Evolutionary conservation across 2,113 vertebrate genomes (phyloP), one percentile per base, ranked within the genome.

Genomic region (Setophaga kirtlandii): DNA sequence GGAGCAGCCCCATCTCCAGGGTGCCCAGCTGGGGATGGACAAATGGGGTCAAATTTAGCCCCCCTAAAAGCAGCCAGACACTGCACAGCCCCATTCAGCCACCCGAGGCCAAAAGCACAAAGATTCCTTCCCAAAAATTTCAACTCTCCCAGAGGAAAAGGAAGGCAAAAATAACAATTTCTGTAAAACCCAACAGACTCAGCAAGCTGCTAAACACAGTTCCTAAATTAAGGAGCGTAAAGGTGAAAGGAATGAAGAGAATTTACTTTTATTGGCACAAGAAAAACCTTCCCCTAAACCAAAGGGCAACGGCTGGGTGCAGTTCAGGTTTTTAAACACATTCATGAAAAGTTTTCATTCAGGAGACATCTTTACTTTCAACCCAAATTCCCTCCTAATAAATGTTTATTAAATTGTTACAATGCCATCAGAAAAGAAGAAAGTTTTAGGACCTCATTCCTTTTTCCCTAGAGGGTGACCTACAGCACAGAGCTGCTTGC

Each of bases 221-320:
- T 67, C 23, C 23, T 25, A 42, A 59, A 33, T 10, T 27, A 42
- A 76, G 20, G 33, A 27, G 15, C 0, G 0, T 1, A 23, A 68
- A 64, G 5, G 23, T 41, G 17, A 79, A 75, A 71, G 6, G 17
- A 79, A 59, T 8, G 3, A 71, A 46, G 12, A 53, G 10, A 63
- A 24, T 12, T 30, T 2, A 14, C 12, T 83, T 69, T 33, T 24
- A 35, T 3, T 28, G 8, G 6, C 39, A 53, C 19, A 53, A 73
- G 4, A 22, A 28, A 73, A 50, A 2, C 33, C 14, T 64, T 4
- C 14, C 9, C 30, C 7, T 19, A 17, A 69, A 41, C 15, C 28
- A 65, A n/a, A 59, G 16, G 42, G 0, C 19, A 30, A 31, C 0
- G 0, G 5, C 12, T 30, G 2, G 5, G 17, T 15, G 2, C 8